Conservation (phyloP, 2,113 vertebrate species). For the Elgaria multicarinata region DNA sequence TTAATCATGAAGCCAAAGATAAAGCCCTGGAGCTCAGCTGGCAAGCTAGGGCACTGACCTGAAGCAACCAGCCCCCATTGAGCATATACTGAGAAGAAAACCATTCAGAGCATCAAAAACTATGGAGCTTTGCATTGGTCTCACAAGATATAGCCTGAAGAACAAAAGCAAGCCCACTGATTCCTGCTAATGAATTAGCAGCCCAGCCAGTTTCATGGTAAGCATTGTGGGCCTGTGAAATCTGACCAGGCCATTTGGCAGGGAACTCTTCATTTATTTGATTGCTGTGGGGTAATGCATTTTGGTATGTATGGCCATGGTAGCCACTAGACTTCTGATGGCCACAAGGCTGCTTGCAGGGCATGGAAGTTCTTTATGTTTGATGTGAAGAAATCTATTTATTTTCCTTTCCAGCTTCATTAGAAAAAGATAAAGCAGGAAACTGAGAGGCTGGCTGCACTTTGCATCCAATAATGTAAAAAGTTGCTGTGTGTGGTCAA, state of each 20-base stretch:
- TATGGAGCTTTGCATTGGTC: not conserved
- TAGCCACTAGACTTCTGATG: not conserved
- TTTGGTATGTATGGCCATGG: not conserved
- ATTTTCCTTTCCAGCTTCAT: conserved; percentile 15
- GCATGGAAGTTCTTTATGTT: not conserved
- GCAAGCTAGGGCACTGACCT: not conserved
- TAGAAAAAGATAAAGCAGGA: not conserved
- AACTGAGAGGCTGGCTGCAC: not conserved
- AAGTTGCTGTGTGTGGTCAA: no score
- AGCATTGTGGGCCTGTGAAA: not conserved
- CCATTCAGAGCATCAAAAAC: not conserved
- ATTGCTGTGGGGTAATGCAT: not conserved
- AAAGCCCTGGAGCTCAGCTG: not conserved
- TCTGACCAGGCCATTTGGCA: not conserved
- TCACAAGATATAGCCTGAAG: not conserved
- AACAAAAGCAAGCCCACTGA: not conserved
- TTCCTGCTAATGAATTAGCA: not conserved
- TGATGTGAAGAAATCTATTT: fast-evolving
- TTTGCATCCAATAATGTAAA: not conserved
- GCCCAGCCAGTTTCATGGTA: not conserved
- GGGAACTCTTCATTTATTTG: not conserved
- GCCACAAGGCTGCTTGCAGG: not conserved
- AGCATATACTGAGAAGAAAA: not conserved
- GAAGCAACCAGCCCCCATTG: not conserved
- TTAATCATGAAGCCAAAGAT: not conserved